phyloP scores from a whole-genome alignment of 1,140 invertebrate species.

The Euschistus heros region DNA sequence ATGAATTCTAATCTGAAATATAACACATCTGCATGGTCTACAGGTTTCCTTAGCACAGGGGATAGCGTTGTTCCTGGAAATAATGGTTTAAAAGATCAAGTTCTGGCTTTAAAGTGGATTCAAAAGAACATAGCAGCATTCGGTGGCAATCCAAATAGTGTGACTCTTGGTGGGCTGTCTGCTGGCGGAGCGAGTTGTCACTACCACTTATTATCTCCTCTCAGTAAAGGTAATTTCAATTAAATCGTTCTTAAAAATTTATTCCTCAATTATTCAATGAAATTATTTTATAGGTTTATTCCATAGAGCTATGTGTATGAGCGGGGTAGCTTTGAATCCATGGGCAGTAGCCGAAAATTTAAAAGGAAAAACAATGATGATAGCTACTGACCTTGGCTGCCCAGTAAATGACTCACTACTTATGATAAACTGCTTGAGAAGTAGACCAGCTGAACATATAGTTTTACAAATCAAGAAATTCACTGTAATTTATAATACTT shows the following conservation, averaged over 20 bases:
- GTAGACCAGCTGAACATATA: conserved; percentile 45
- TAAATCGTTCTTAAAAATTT: too few species aligned
- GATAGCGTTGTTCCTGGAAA: conserved; percentile 26
- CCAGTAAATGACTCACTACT: conserved; percentile 41
- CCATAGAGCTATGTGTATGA: background rate
- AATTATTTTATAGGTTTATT: background rate
- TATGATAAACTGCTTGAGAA: conserved; percentile 60
- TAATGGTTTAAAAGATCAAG: conserved; percentile 27
- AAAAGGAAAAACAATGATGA: conserved; percentile 49
- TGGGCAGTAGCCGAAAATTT: conserved; percentile 42
- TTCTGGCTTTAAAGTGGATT: conserved; percentile 25
- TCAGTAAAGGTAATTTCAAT: conserved; percentile 18
- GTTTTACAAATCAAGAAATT: conserved; percentile 20
- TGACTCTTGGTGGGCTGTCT: conserved; percentile 22
- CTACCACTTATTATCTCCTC: conserved; percentile 25
- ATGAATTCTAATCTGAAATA: too few species aligned
- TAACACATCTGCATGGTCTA: too few species aligned
- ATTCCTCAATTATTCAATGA: too few species aligned
- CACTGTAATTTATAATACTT: background rate
- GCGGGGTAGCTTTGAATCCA: background rate
- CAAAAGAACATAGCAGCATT: conserved; percentile 24
- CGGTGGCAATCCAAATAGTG: conserved; percentile 23
- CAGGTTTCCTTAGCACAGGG: conserved; percentile 27
- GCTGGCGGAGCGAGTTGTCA: conserved; percentile 24
- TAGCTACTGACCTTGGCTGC: conserved; percentile 59